Base-by-base conservation (phyloP, 2,113 vertebrate genomes). In the Condylura cristata region DNA sequence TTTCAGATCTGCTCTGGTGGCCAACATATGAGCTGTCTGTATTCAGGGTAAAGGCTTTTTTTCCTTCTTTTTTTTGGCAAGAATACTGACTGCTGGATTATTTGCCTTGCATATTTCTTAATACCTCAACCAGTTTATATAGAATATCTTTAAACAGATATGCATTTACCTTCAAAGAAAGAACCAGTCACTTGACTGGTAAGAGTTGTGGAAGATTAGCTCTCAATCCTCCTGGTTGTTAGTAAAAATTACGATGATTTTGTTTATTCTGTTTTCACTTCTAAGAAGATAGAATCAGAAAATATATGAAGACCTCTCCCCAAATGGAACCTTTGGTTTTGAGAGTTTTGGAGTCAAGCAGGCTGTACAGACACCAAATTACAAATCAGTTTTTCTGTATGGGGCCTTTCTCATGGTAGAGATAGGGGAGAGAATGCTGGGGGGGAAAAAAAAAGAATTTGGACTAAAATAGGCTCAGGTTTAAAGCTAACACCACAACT, bases 61-160 rank as follows among this genome's bases (percentile, higher is more conserved):
- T 96, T 95, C n/a, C 60, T 94, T 96, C 92, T 96, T 97, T 90
- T 95, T 90, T 90, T 96, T 97, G 96, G 96, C 96, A 95, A 95
- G 93, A 91, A 91, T 82, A 89, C 93, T 72, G 83, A 95, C 82
- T 89, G 58, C 76, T 95, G 93, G 87, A 91, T 97, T 97, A 95
- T 96, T 97, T 96, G 87, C 93, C 80, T 96, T 95, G 91, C 94
- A 95, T 96, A 96, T 96, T 96, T 96, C 22, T 97, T 93, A 96
- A 96, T 97, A 90, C 87, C 84, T 93, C 66, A 91, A 93, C 14
- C 30, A 93, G 84, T 68, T 76, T 96, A 93, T 96, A 93, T 94
- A 96, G 96, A 96, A 95, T 97, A 91, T 95, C 76, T 89, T 97
- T 96, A 93, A 96, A 97, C 90, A 96, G 94, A 97, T 95, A 97